Conservation (phyloP, 2,888 invertebrate species). For the Ochropacha duplaris region DNA sequence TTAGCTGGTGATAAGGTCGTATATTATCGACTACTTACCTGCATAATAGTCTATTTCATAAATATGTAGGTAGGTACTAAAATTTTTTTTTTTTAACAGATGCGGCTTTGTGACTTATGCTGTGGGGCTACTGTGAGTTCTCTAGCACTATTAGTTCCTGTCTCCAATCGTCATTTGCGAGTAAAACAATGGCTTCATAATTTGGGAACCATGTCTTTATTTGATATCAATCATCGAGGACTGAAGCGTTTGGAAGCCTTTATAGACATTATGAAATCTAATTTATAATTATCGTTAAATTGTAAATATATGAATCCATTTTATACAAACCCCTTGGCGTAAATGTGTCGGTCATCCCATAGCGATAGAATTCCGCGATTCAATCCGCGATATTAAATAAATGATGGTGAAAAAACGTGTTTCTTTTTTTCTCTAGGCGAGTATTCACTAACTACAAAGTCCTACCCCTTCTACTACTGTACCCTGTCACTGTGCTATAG, state of each 20-base stretch:
- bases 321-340: no score
- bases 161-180: constrained; percentile 51
- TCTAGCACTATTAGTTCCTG: constrained; percentile 60
- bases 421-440: no score
- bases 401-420: no score
- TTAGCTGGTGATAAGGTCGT: constrained; percentile 60
- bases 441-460: no score
- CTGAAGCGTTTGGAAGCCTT: constrained; percentile 43
- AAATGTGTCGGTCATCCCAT: no score
- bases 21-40: not conserved
- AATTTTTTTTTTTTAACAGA: constrained; percentile 45
- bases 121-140: constrained; percentile 72
- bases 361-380: no score
- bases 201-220: constrained; percentile 48
- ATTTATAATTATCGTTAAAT: not conserved
- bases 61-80: constrained; percentile 1
- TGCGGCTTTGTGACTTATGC: constrained; percentile 66
- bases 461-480: no score
- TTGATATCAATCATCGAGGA: constrained; percentile 54
- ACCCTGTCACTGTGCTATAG: no score
- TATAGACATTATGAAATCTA: constrained; percentile 25
- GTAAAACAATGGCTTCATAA: constrained; percentile 64
- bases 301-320: not conserved
- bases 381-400: no score
- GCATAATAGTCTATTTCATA: not conserved